A percentile compares a stretch with the other conserved stretches of the same genome.
These are phyloP conservation scores for Lasioglossum morio DNA, from an alignment of 2,888 invertebrate species.

Conservation along the genomic window DNA sequence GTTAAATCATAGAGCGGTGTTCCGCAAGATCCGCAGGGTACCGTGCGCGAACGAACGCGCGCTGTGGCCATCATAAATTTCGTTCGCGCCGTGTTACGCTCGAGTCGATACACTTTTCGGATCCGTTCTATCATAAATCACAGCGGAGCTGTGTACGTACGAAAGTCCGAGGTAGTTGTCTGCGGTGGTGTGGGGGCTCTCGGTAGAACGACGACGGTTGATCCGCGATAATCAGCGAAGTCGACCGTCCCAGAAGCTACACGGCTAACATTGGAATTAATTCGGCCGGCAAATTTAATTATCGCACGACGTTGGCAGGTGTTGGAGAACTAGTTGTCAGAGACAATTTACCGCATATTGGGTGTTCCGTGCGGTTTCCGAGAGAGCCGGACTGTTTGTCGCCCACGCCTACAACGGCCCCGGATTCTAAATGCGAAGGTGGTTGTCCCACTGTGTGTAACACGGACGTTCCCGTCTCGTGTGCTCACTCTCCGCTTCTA, in stretches of 20 bases:
- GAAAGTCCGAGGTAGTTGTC: constrained; percentile 24
- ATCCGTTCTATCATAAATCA: background rate
- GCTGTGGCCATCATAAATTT: background rate
- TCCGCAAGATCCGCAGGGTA: background rate
- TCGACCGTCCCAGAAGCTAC: constrained; percentile 43
- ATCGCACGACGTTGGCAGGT: constrained; percentile 56
- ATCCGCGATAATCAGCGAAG: constrained; percentile 43
- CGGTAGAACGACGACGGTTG: constrained; percentile 32
- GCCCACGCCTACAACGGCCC: constrained; percentile 42
- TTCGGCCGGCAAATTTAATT: constrained; percentile 61
- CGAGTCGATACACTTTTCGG: constrained; percentile 14
- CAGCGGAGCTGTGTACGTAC: background rate
- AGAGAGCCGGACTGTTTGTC: constrained; percentile 50
- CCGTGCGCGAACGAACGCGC: background rate
- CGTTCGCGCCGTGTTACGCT: background rate
- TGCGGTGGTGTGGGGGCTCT: background rate
- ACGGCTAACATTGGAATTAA: constrained; percentile 52
- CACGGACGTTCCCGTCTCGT: constrained; percentile 34
- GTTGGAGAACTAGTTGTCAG: constrained; percentile 63
- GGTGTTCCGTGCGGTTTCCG: constrained; percentile 53
- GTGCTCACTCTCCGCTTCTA: background rate
- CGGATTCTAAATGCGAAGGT: constrained; percentile 57
- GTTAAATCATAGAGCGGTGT: background rate
- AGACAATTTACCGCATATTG: constrained; percentile 60
- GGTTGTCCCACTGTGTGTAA: constrained; percentile 29